Base-by-base conservation (phyloP, 2,888 invertebrate genomes). In the Cataglyphis altisquamis region DNA sequence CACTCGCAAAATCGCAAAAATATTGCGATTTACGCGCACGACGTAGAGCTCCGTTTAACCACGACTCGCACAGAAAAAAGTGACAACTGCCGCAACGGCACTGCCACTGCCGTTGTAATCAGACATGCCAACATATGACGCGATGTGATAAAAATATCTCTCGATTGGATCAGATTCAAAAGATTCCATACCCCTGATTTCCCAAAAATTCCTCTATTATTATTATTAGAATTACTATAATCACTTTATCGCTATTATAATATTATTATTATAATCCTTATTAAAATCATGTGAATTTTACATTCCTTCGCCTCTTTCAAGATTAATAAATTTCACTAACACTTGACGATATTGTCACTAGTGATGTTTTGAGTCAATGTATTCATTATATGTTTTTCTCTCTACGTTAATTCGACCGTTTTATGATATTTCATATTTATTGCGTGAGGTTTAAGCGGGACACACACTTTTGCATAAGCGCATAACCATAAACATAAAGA, bases 81-180 rank as follows among this genome's bases (percentile, higher is more conserved):
- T 90, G 91, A 87, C 90, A 91, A 91, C 73, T 86, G 72, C 15
- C 52, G 52, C 52, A 48, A 48, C 29, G 29, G 29, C 29, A 29
- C 29, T 29, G 29, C 29, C 29, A 29, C 18, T 48, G 18, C 41
- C 29, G 41, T 32, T 10, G 21, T 21, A 29, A 15, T n/a, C 77
- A 55, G n/a, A 10, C 64, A 15, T 15, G 55, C 67, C 75, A 75
- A 66, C 18, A 0, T 21, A 5, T 45, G 45, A 12, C 41, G n/a
- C 0, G 3, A 29, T 21, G 21, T 5, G 25, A 25, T 0, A 25
- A 48, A 45, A 18, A 48, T 41, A 0, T 48, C 5, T 4, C 18
- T 21, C 48, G 18, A 41, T 32, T 18, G 32, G 9, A 32, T 62
- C 10, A 12, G n/a, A n/a, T 70, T 32, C 21, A 9, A 39, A 63